Evolutionary conservation across 2,888 invertebrate species (phyloP), one percentile per base, ranked within the genome.

Genomic region (Apotomis betuletana): DNA sequence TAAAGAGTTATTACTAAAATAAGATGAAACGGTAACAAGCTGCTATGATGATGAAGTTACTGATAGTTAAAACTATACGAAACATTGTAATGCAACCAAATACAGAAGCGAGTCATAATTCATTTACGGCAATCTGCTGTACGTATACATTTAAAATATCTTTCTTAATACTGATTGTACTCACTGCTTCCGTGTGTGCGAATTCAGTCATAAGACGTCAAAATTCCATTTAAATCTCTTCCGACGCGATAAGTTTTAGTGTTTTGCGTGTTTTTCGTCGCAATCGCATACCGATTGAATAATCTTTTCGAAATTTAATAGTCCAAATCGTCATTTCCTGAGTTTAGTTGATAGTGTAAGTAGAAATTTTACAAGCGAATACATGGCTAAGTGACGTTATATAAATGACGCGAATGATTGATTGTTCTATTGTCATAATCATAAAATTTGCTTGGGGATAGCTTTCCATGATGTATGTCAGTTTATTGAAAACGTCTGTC

Each of bases 261-360:
- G 60, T 54, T 44, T 15, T 38, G 65, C 70, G 70, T 65, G 54
- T 65, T 70, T 70, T 65, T 65, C 59, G 46, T 69, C 69, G 62
- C 54, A 64, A 41, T 36, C 12, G 61, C 67, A 57, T 61, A 41
- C 67, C 67, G 71, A 60, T 67, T 67, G 67, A 71, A 55, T 71
- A 71, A 71, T 71, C 61, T 55, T 61, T 51, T 57, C 61, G 49
- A 41, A 61, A 55, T 71, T 71, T 67, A 71, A 67, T 62, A 67
- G 61, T 57, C 67, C 60, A 67, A 49, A 67, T 60, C 70, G 60
- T 67, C 64, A 57, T 71, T 71, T 71, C 67, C 71, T 71, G 71
- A 55, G 13, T 61, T 41, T 57, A n/a, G n/a, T 61, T 61, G 70
- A 70, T 70, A 70, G 65, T 27, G 27, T 59, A 70, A 55, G 60